A percentile compares a stretch with the other conserved stretches of the same genome.
phyloP scores from a whole-genome alignment of 2,888 invertebrate genomes.

The Drosophila setosimentum region DNA sequence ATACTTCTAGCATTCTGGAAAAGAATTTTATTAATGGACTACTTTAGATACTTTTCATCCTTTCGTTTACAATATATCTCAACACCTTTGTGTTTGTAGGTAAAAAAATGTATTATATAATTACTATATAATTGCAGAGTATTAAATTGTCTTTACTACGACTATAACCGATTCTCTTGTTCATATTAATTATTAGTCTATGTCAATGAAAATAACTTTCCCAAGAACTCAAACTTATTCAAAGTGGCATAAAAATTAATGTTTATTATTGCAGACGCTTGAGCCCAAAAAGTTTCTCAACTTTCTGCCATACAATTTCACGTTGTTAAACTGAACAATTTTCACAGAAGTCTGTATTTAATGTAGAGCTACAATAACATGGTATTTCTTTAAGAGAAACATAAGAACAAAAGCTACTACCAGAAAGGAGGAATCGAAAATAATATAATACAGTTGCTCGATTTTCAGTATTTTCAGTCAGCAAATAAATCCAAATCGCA shows the following conservation, averaged over 20 bases:
- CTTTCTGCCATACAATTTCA: slow-evolving; percentile 13
- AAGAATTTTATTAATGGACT: background rate
- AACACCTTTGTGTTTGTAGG: background rate
- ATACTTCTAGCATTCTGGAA: background rate
- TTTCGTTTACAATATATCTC: background rate
- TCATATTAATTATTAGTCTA: slow-evolving; percentile 32
- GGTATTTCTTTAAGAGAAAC: background rate
- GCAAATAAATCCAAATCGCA: background rate
- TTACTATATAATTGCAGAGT: background rate
- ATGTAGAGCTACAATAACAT: background rate
- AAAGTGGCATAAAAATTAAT: slow-evolving; percentile 59
- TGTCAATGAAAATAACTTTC: slow-evolving; percentile 40
- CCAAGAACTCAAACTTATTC: slow-evolving; percentile 46
- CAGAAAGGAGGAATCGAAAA: background rate
- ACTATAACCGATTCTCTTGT: background rate
- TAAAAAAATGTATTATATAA: background rate
- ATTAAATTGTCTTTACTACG: background rate
- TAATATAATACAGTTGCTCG: background rate
- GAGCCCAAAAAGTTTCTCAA: slow-evolving; percentile 22
- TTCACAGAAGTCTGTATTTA: slow-evolving; percentile 5
- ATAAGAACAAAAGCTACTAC: background rate
- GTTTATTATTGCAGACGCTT: slow-evolving; percentile 50
- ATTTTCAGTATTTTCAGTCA: background rate
- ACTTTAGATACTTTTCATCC: background rate
- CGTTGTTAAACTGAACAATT: slow-evolving; percentile 3